These are phyloP conservation scores for Botrylloides violaceus DNA, from an alignment of 23 tunicate species.

Conservation along the genomic window DNA sequence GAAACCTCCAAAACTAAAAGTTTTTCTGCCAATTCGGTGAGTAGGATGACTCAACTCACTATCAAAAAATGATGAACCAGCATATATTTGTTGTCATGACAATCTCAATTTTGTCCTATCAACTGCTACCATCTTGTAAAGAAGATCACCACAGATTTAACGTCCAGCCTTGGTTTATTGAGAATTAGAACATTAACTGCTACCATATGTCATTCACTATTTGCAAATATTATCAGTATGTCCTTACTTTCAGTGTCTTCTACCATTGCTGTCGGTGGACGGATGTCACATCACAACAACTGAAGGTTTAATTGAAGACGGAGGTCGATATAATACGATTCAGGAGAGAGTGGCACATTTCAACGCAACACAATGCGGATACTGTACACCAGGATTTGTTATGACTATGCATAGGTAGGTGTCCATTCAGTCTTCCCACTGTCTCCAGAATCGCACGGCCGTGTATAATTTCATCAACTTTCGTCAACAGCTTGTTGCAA, in stretches of 20 bases:
- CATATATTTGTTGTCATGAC: no score
- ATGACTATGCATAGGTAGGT: slow-evolving; percentile 77
- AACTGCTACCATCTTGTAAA: no score
- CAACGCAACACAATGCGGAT: slow-evolving; percentile 86
- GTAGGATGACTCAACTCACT: no score
- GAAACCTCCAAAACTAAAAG: not conserved
- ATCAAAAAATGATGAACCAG: no score
- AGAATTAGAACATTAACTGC: no score
- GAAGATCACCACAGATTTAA: no score
- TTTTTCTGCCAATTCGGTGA: slow-evolving; percentile 62
- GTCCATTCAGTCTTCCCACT: no score
- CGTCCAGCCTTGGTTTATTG: no score
- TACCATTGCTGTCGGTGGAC: slow-evolving; percentile 44
- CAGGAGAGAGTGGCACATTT: slow-evolving; percentile 51
- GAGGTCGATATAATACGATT: slow-evolving; percentile 40
- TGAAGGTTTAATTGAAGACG: slow-evolving; percentile 55
- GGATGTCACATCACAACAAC: slow-evolving; percentile 61
- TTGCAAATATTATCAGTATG: no score
- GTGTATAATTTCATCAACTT: not conserved
- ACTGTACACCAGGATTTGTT: slow-evolving; percentile 91
- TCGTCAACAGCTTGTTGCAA: slow-evolving; percentile 33
- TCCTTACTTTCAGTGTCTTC: slow-evolving; percentile 38
- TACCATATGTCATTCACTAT: no score
- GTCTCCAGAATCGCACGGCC: not conserved
- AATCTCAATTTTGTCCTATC: no score